These are phyloP conservation scores for Bombus impatiens DNA, from an alignment of 1,140 invertebrate species.

Conservation along the genomic window DNA sequence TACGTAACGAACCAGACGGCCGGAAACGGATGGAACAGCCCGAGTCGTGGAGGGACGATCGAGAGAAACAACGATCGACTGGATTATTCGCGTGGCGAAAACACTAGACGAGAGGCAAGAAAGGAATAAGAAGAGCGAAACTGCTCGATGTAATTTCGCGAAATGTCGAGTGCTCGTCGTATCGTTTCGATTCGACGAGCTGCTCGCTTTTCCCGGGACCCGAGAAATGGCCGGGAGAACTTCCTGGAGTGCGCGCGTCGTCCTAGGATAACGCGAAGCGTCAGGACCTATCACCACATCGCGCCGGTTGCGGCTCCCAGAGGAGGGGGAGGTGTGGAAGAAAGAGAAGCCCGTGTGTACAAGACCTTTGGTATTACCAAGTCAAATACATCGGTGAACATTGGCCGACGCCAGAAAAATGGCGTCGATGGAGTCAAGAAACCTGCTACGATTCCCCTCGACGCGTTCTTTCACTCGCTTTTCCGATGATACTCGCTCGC, in stretches of 20 bases:
- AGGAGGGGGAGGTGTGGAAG: conserved; percentile 1
- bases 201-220: conserved; percentile 18
- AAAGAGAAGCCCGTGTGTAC: conserved; percentile 59
- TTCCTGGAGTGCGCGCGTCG: conserved; percentile 49
- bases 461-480: background rate
- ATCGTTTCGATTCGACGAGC: conserved; percentile 58
- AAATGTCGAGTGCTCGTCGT: conserved; percentile 56
- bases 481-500: conserved; percentile 15
- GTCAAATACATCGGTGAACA: conserved; percentile 77
- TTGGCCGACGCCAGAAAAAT: conserved; percentile 74
- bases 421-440: conserved; percentile 75
- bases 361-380: conserved; percentile 80
- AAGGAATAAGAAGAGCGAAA: background rate
- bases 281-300: conserved; percentile 67
- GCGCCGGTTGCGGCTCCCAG: conserved; percentile 37
- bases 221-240: background rate
- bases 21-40: conserved; percentile 36
- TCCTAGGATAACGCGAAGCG: conserved; percentile 58
- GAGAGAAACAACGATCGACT: conserved; percentile 37
- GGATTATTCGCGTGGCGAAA: conserved; percentile 32
- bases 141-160: conserved; percentile 54
- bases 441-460: conserved; percentile 64
- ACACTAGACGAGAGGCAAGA: background rate
- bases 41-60: background rate
- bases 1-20: conserved; percentile 18